Percentiles rank a stretch among this genome's conserved stretches.
Evolutionary conservation across 1,140 invertebrate genomes (phyloP).

Genomic region (Tetragonula clypearis): DNA sequence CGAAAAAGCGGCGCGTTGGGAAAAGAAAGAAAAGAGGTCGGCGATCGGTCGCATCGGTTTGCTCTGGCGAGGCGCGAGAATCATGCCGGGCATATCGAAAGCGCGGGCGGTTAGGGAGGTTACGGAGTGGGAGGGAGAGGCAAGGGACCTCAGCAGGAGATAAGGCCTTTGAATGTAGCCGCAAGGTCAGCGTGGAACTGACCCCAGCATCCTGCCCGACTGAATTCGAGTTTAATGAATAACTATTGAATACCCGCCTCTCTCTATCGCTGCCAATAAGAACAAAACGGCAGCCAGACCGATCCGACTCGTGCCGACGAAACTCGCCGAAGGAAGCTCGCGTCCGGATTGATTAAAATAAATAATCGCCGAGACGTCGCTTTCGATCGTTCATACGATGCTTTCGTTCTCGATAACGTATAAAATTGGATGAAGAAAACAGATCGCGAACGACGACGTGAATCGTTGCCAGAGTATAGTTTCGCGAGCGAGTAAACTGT

Average conservation of each 20-base stretch:
- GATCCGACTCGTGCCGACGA: background rate
- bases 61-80: background rate
- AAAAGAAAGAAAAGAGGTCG: slow-evolving; percentile 20
- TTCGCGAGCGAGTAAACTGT: too few species aligned
- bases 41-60: background rate
- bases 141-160: slow-evolving; percentile 71
- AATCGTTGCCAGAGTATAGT: too few species aligned
- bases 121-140: background rate
- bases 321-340: slow-evolving; percentile 20
- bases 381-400: background rate
- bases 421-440: background rate
- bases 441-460: background rate
- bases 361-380: slow-evolving; percentile 48
- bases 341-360: slow-evolving; percentile 54
- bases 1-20: background rate
- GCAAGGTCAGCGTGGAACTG: slow-evolving; percentile 77
- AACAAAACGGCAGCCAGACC: slow-evolving; percentile 67
- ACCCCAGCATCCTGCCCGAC: slow-evolving; percentile 78
- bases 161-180: slow-evolving; percentile 80
- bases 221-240: slow-evolving; percentile 81
- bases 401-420: background rate
- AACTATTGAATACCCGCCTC: slow-evolving; percentile 80
- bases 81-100: background rate
- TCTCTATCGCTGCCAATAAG: slow-evolving; percentile 77
- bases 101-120: background rate